Conservation (phyloP, 2,888 invertebrate genomes). For the Mesorhabditis belari region DNA sequence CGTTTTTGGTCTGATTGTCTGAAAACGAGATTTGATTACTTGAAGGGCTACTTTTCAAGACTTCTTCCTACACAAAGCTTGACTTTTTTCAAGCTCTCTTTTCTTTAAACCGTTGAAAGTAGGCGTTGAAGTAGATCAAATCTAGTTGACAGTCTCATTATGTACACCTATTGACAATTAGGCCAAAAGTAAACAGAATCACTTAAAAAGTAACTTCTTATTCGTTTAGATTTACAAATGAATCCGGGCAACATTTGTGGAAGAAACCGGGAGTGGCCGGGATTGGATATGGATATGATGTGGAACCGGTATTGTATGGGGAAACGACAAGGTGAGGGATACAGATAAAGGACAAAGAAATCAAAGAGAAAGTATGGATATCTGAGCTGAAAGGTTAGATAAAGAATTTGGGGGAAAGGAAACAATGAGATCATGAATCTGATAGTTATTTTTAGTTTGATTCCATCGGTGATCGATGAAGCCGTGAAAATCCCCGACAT, state of each 20-base stretch:
- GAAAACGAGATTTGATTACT: not conserved
- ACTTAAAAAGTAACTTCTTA: not conserved
- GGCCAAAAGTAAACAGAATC: not conserved
- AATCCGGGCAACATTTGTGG: constrained; percentile 35
- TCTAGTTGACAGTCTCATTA: too few relatives aligned
- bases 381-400: not conserved
- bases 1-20: not conserved
- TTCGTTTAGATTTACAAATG: constrained; percentile 25
- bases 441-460: constrained; percentile 20
- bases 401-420: not conserved
- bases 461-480: constrained; percentile 37
- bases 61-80: too few relatives aligned
- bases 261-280: constrained; percentile 39
- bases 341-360: not conserved
- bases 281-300: constrained; percentile 41
- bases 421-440: not conserved
- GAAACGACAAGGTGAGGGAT: constrained; percentile 20
- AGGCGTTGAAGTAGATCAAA: too few relatives aligned
- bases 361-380: not conserved
- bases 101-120: not conserved
- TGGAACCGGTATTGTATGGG: constrained; percentile 26
- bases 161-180: not conserved
- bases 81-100: not conserved
- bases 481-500: constrained; percentile 43
- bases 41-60: too few relatives aligned